These are phyloP conservation scores for Hemistola chrysoprasaria DNA, from an alignment of 2,888 invertebrate species.

Conservation along the genomic window DNA sequence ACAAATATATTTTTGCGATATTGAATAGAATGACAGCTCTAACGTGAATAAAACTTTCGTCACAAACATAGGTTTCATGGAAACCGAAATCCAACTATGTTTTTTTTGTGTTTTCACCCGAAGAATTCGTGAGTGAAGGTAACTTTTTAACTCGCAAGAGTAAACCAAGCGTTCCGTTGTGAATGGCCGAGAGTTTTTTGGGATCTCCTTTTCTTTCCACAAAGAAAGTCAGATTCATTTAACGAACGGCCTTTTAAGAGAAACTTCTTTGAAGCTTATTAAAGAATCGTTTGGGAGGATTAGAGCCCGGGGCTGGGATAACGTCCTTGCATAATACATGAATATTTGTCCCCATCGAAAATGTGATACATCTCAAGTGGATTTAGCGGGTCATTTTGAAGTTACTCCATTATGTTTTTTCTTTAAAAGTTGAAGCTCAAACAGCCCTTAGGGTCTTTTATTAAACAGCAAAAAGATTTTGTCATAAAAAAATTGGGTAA, in stretches of 20 bases:
- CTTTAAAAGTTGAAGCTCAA: slow-evolving; percentile 1
- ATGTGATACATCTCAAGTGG: slow-evolving; percentile 10
- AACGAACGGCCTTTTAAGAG: slow-evolving; percentile 62
- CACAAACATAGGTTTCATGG: slow-evolving; percentile 20
- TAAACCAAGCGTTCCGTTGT: slow-evolving; percentile 63
- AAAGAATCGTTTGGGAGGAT: slow-evolving; percentile 60
- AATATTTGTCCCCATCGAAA: slow-evolving; percentile 14
- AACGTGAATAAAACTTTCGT: slow-evolving; percentile 16
- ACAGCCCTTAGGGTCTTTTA: too few species aligned
- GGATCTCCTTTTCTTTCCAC: slow-evolving; percentile 62
- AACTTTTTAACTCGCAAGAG: slow-evolving; percentile 62
- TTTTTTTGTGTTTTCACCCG: slow-evolving; percentile 45
- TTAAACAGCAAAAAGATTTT: too few species aligned
- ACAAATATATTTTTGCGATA: slow-evolving; percentile 7
- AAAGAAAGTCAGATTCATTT: slow-evolving; percentile 69
- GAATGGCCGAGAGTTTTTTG: slow-evolving; percentile 61
- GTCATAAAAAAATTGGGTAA: too few species aligned
- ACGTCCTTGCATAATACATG: slow-evolving; percentile 39
- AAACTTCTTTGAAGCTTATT: slow-evolving; percentile 70
- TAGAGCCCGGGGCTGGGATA: slow-evolving; percentile 45
- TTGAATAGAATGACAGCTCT: slow-evolving; percentile 14
- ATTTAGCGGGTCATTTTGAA: slow-evolving; percentile 6
- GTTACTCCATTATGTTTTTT: slow-evolving; percentile 4
- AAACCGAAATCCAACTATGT: slow-evolving; percentile 43
- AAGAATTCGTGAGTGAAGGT: slow-evolving; percentile 45